Evolutionary conservation across 2,797 vertebrate genomes (phyloP).

Genomic region (Coccyzus lansbergi): DNA sequence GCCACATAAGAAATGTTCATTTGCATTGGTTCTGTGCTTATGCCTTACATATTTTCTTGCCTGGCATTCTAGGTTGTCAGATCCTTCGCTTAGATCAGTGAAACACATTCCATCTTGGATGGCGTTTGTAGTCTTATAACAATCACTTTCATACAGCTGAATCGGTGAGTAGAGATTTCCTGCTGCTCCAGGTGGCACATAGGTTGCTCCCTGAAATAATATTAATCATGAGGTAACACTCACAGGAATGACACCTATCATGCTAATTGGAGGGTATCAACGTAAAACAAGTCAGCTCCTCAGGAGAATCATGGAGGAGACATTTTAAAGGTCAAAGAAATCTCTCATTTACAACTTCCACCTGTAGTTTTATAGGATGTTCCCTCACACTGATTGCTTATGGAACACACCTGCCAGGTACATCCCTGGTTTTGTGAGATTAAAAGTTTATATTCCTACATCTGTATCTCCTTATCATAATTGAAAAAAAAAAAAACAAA

Average conservation of each 20-base stretch:
- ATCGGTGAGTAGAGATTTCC: neutral
- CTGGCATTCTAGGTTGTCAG: neutral
- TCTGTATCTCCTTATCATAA: neutral
- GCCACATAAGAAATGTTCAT: neutral
- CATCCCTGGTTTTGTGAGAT: neutral
- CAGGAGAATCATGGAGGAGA: neutral
- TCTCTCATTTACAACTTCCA: neutral
- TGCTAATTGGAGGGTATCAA: neutral
- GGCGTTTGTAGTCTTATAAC: neutral
- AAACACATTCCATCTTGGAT: neutral
- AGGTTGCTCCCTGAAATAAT: neutral
- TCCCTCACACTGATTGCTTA: neutral
- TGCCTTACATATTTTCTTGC: neutral
- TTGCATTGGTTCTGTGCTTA: neutral
- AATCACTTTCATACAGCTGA: neutral
- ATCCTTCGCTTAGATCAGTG: neutral
- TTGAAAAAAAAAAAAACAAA: neutral
- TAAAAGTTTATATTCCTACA: neutral
- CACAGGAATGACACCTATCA: neutral
- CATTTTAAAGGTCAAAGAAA: neutral
- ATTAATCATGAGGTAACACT: neutral
- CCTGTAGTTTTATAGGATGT: neutral
- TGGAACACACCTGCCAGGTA: neutral
- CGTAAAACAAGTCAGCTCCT: neutral
- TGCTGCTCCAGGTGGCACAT: neutral